phyloP scores from a whole-genome alignment of 2,797 vertebrate species.

The Rhinoraja longicauda region DNA sequence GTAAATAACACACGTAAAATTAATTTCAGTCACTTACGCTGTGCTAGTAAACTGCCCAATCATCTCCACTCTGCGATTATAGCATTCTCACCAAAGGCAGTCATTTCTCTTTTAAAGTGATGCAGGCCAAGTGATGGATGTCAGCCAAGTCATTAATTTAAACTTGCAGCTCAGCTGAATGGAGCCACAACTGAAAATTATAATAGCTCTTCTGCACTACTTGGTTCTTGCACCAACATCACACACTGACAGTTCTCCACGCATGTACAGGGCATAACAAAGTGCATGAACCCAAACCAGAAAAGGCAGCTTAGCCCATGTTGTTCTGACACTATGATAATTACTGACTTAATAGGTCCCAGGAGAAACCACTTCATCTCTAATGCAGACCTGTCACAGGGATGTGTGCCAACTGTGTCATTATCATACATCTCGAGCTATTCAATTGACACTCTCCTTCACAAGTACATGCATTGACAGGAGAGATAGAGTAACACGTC shows the following conservation, averaged over 20 bases:
- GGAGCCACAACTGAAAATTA: not conserved
- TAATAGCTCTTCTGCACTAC: not conserved
- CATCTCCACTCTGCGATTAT: too few species aligned
- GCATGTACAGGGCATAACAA: not conserved
- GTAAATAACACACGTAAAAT: too few species aligned
- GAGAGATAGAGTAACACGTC: not conserved
- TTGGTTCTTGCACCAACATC: not conserved
- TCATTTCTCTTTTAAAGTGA: not conserved
- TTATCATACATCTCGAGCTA: not conserved
- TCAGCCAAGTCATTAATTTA: not conserved
- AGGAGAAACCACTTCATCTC: not conserved
- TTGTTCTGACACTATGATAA: not conserved
- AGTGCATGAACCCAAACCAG: not conserved
- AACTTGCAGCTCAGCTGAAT: not conserved
- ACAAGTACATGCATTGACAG: not conserved
- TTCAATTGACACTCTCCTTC: not conserved
- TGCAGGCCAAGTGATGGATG: not conserved
- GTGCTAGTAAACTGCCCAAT: too few species aligned
- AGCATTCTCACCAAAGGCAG: too few species aligned
- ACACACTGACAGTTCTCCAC: not conserved
- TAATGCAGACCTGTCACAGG: constrained; percentile 1
- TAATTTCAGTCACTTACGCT: too few species aligned
- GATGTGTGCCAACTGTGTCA: not conserved
- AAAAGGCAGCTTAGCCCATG: not conserved
- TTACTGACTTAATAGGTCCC: not conserved